Conservation (phyloP, 2,113 vertebrate species). For the Rallus limicola region DNA sequence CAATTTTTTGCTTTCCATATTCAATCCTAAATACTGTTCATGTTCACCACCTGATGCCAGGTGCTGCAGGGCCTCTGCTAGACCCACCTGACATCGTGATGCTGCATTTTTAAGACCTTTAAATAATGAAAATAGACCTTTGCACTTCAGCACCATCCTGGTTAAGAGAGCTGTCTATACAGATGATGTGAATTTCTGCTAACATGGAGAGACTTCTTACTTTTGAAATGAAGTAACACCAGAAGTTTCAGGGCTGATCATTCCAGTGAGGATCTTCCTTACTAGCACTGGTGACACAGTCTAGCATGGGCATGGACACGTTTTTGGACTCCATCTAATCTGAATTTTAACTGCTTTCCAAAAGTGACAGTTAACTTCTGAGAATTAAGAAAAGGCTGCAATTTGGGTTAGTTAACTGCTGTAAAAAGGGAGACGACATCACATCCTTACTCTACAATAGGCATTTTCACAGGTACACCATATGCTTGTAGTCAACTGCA, state of each 20-base stretch:
- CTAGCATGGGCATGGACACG: background rate
- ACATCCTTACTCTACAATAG: background rate
- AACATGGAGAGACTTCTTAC: background rate
- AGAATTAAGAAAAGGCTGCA: background rate
- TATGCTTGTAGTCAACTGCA: background rate
- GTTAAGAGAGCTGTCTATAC: slow-evolving; percentile 17
- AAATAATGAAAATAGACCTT: slow-evolving; percentile 49
- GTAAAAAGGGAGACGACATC: background rate
- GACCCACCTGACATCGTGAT: slow-evolving; percentile 39
- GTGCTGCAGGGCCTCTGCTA: slow-evolving; percentile 52
- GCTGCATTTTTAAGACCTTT: slow-evolving; percentile 48
- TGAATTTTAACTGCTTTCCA: background rate
- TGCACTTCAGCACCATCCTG: background rate
- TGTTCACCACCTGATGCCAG: slow-evolving; percentile 64
- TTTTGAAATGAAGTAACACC: background rate
- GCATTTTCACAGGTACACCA: background rate
- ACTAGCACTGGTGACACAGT: background rate
- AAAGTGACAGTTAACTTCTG: background rate
- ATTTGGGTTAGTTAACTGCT: background rate
- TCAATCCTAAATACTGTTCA: background rate
- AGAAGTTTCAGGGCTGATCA: background rate
- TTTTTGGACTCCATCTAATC: background rate
- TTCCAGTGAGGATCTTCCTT: background rate
- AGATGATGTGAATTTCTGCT: background rate
- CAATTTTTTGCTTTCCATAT: background rate